These are phyloP conservation scores for Alcis repandata DNA, from an alignment of 2,888 invertebrate species.

Conservation along the genomic window DNA sequence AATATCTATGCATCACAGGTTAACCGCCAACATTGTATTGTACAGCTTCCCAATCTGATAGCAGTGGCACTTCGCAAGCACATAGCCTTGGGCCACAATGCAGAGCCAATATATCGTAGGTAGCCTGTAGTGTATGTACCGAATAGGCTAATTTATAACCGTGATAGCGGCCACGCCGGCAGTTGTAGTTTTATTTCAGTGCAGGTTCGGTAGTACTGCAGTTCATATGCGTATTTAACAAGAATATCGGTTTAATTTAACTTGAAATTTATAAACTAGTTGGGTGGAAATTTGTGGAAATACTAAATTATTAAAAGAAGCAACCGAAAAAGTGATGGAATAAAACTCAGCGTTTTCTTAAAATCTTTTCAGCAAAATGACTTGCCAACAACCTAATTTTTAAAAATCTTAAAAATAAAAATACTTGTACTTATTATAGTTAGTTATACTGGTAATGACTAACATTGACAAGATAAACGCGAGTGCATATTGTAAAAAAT, in stretches of 20 bases:
- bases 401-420: too few species aligned
- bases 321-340: too few species aligned
- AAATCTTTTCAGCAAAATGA: too few species aligned
- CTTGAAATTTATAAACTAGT: background rate
- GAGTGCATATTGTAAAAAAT: too few species aligned
- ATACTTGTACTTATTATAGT: too few species aligned
- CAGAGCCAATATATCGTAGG: conserved; percentile 38
- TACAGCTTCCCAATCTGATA: conserved; percentile 37
- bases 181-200: conserved; percentile 30
- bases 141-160: conserved; percentile 40
- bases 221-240: conserved; percentile 1
- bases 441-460: too few species aligned
- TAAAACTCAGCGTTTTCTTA: too few species aligned
- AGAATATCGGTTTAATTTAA: background rate
- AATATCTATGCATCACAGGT: conserved; percentile 34
- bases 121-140: conserved; percentile 32
- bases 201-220: conserved; percentile 4
- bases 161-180: conserved; percentile 26
- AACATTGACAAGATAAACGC: too few species aligned
- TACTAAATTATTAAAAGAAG: too few species aligned
- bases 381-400: too few species aligned
- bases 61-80: conserved; percentile 31
- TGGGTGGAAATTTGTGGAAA: background rate
- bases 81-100: conserved; percentile 37
- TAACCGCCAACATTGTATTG: conserved; percentile 27